Evolutionary conservation across 2,113 vertebrate genomes (phyloP).

Genomic region (Spermophilus dauricus): DNA sequence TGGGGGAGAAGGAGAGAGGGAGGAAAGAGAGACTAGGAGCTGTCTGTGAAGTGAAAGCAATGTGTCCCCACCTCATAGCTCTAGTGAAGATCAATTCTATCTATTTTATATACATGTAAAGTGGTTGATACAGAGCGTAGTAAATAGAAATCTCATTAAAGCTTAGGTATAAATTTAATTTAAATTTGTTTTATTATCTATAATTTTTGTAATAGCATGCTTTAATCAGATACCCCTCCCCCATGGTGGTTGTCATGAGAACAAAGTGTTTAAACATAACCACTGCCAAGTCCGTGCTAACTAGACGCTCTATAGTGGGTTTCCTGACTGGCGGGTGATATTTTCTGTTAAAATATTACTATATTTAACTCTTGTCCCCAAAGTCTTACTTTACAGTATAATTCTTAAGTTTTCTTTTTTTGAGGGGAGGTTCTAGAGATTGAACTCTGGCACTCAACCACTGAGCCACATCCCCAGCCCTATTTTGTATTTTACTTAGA

Average conservation of each 20-base stretch:
- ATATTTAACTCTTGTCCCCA: neutral
- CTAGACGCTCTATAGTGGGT: neutral
- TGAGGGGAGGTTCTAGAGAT: no score
- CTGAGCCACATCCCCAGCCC: no score
- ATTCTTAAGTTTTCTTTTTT: neutral
- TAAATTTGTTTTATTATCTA: neutral
- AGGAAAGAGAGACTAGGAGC: neutral
- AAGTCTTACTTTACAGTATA: neutral
- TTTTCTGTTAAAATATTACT: neutral
- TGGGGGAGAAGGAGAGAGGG: no score
- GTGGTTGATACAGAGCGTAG: neutral
- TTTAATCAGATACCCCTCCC: neutral
- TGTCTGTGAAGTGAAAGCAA: neutral
- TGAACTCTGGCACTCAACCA: no score
- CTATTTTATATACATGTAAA: neutral
- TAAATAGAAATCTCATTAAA: neutral
- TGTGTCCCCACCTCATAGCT: neutral
- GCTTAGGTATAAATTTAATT: neutral
- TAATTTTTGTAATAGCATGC: neutral
- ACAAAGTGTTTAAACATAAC: constrained; percentile 19
- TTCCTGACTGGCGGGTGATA: neutral
- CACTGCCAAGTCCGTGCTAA: neutral
- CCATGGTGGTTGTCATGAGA: neutral
- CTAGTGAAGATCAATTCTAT: neutral
- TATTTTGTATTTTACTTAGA: no score